Base-by-base conservation (phyloP, 2,113 vertebrate genomes). In the Aldabrachelys gigantea region DNA sequence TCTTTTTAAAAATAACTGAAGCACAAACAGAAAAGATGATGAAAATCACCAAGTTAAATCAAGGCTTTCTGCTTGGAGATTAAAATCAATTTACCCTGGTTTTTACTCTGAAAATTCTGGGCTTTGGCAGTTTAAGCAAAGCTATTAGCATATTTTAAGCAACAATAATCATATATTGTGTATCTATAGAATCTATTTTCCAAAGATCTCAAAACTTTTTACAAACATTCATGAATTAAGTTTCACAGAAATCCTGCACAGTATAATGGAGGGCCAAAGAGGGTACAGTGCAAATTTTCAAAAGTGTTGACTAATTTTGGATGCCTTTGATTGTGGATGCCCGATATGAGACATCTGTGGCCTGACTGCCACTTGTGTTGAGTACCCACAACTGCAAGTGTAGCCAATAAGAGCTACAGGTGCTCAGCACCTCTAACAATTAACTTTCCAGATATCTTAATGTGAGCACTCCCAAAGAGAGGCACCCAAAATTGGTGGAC, bases 181-280 rank as follows among this genome's bases (percentile, higher is more conserved):
- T 11, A 89, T 95, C 80, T 72, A 84, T 7, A 80, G 17, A 87
- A 80, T 31, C 3, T 27, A 44, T 44, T 47, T 78, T 78, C 75
- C 24, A 84, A 80, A 57, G 2, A 83, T 35, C 69, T 65, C n/a
- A 47, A 29, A 50, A 3, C 16, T n/a, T 65, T 65, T n/a, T n/a
- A n/a, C 62, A n/a, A 65, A 65, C 16, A 19, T 69, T 85, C 3
- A 5, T 62, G 50, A 94, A 89, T 50, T 29, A 94, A 95, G 1
- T 2, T 2, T 11, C 59, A 41, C 0, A 0, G 62, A 35, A 88
- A 86, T 78, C 76, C 65, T 62, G 41, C 29, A 5, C 69, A 92
- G 41, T 56, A 86, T 13, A 54, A 85, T 14, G 31, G 25, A 79
- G 76, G 10, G 6, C 0, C 1, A 81, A 41, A 82, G 91, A 84